phyloP scores from a whole-genome alignment of 2,888 invertebrate genomes.

The Drosophila neotestacea region DNA sequence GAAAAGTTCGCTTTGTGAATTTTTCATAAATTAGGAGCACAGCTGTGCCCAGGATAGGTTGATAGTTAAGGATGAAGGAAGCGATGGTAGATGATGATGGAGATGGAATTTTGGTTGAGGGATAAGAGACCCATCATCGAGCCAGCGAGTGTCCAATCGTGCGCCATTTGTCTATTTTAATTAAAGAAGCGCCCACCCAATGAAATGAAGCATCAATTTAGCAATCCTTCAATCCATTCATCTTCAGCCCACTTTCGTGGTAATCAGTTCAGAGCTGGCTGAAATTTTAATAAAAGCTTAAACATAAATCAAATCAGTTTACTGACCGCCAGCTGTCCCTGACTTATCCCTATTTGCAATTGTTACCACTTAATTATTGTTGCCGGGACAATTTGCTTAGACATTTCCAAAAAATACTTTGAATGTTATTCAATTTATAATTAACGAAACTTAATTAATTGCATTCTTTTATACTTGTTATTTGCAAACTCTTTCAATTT shows the following conservation, averaged over 20 bases:
- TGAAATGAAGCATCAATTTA: slow-evolving; percentile 7
- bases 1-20: slow-evolving; percentile 79
- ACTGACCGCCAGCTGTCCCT: slow-evolving; percentile 68
- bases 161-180: slow-evolving; percentile 79
- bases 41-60: slow-evolving; percentile 51
- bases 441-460: slow-evolving; percentile 19
- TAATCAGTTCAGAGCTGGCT: slow-evolving; percentile 54
- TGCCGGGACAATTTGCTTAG: neutral
- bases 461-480: neutral
- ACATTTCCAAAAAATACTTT: neutral
- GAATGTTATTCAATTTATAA: slow-evolving; percentile 15
- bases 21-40: slow-evolving; percentile 76
- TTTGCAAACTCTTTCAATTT: neutral
- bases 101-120: slow-evolving; percentile 6
- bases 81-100: neutral
- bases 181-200: slow-evolving; percentile 60
- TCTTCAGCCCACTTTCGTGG: slow-evolving; percentile 39
- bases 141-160: slow-evolving; percentile 71
- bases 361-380: slow-evolving; percentile 61
- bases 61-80: neutral
- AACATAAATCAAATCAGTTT: slow-evolving; percentile 70
- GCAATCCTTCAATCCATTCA: slow-evolving; percentile 13
- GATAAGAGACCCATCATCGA: slow-evolving; percentile 44
- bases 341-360: slow-evolving; percentile 54
- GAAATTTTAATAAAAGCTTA: slow-evolving; percentile 71